phyloP scores from a whole-genome alignment of 2,888 invertebrate species.

The Camponotus fellah region DNA sequence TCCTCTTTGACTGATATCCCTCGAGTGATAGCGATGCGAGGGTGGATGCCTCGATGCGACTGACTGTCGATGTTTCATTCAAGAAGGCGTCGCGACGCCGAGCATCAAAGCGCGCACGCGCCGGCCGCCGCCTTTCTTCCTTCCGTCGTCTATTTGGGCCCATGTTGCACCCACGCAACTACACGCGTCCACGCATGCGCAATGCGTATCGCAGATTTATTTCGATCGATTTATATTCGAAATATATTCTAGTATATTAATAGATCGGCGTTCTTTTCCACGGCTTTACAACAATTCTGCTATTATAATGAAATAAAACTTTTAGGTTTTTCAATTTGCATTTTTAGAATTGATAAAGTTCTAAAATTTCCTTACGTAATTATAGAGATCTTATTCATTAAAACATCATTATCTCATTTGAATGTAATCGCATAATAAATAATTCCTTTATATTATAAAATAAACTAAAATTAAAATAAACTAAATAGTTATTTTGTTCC shows the following conservation, averaged over 20 bases:
- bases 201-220: constrained; percentile 75
- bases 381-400: neutral
- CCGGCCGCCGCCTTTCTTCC: constrained; percentile 56
- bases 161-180: constrained; percentile 53
- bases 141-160: constrained; percentile 58
- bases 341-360: neutral
- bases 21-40: constrained; percentile 65
- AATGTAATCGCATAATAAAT: neutral
- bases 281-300: neutral
- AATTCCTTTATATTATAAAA: neutral
- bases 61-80: constrained; percentile 81
- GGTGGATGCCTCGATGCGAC: constrained; percentile 80
- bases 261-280: constrained; percentile 62
- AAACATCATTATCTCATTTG: neutral
- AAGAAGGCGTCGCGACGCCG: constrained; percentile 81
- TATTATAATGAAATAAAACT: neutral
- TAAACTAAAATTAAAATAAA: neutral
- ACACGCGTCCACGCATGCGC: constrained; percentile 57
- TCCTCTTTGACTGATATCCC: neutral
- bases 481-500: neutral
- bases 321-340: neutral
- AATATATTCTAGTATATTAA: constrained; percentile 78
- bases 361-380: neutral
- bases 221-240: constrained; percentile 78
- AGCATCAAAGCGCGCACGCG: constrained; percentile 75